Conservation (phyloP, 2,888 invertebrate genomes). For the Biston stratarius region DNA sequence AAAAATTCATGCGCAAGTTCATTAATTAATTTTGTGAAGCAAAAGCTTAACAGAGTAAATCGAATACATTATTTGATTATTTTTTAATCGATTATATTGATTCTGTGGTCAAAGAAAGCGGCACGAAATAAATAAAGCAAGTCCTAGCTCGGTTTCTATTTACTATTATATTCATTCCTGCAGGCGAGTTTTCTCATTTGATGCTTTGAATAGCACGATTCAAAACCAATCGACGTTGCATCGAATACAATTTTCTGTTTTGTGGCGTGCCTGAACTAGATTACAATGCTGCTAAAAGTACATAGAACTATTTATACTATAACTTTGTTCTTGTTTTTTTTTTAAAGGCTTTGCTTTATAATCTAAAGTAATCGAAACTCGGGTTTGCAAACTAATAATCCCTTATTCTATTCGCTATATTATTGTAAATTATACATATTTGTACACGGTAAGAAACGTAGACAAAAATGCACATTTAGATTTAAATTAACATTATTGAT, state of each 20-base stretch:
- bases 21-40: constrained; percentile 17
- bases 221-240: constrained; percentile 6
- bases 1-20: constrained; percentile 16
- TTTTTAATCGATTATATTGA: constrained; percentile 23
- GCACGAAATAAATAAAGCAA: constrained; percentile 12
- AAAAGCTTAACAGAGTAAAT: constrained; percentile 22
- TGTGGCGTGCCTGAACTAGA: constrained; percentile 13
- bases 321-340: too few relatives aligned
- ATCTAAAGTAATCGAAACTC: too few relatives aligned
- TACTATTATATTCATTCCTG: constrained; percentile 1
- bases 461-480: too few relatives aligned
- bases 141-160: constrained; percentile 6
- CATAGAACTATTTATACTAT: too few relatives aligned
- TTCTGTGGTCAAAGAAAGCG: constrained; percentile 5
- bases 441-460: too few relatives aligned
- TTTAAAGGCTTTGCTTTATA: too few relatives aligned
- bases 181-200: constrained; percentile 19
- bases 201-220: constrained; percentile 10
- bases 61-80: constrained; percentile 19
- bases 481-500: too few relatives aligned
- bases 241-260: constrained; percentile 20
- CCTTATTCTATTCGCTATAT: too few relatives aligned
- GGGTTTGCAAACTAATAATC: too few relatives aligned
- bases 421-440: too few relatives aligned
- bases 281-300: constrained; percentile 1